These are phyloP conservation scores for Barbus barbus DNA, from an alignment of 2,113 vertebrate species.

Conservation along the genomic window DNA sequence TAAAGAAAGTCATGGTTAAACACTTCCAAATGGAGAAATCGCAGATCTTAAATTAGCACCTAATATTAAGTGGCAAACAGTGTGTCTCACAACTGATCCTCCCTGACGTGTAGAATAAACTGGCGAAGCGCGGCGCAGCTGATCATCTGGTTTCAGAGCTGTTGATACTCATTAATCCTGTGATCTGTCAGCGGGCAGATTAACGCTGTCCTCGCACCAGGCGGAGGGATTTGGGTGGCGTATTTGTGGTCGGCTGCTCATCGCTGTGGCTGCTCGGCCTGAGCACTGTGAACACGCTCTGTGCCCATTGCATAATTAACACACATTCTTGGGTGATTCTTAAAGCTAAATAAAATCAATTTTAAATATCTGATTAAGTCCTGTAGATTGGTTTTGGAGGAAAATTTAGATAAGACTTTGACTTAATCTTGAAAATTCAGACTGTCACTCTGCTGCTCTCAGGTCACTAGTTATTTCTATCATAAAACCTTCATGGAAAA, in stretches of 20 bases:
- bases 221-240: neutral
- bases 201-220: too few species aligned
- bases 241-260: neutral
- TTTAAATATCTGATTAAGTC: neutral
- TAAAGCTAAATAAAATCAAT: neutral
- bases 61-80: constrained; percentile 19
- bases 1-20: neutral
- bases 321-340: neutral
- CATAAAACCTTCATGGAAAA: too few species aligned
- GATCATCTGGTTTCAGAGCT: constrained; percentile 3
- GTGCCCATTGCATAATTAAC: neutral
- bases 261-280: neutral
- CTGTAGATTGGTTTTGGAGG: neutral
- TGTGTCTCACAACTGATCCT: neutral
- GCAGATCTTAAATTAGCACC: constrained; percentile 1
- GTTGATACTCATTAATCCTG: constrained; percentile 31
- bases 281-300: neutral
- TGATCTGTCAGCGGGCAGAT: constrained; percentile 13
- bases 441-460: too few species aligned
- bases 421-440: too few species aligned
- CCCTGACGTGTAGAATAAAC: neutral
- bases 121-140: too few species aligned
- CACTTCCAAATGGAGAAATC: neutral
- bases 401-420: too few species aligned
- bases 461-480: too few species aligned